Evolutionary conservation across 2,888 invertebrate genomes (phyloP), one percentile per base, ranked within the genome.

Genomic region (Tiliacea citrago): DNA sequence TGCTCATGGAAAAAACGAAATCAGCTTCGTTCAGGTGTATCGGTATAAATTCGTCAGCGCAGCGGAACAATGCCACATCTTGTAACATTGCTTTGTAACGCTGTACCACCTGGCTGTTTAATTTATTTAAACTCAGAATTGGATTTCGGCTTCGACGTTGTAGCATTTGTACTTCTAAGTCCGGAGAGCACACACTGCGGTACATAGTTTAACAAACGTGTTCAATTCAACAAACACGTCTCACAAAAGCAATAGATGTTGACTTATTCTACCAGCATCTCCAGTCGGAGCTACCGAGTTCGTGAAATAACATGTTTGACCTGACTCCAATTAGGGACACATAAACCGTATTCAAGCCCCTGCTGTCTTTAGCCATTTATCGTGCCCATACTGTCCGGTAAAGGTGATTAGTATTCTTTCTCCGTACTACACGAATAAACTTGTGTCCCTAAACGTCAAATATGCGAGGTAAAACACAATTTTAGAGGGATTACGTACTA

Each of bases 381-480:
- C 61, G 70, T 71, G 67, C 67, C 60, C 62, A 65, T 77, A 75
- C 73, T 81, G 72, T 74, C 73, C 67, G 57, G 21, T 57, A 67
- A 68, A 63, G 49, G 51, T 62, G 67, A 79, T 87, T 87, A 84
- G 84, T 87, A 87, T 87, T 87, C 87, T 80, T 79, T 76, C 57
- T 69, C 45, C 79, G 80, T 83, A 47, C 70, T 57, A 65, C 65
- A 71, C 58, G 81, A 74, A 80, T 83, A 81, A 81, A 77, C 77
- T 83, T 66, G 71, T 75, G 71, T 75, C 75, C 79, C 75, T 73
- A 84, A 82, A 86, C 63, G 78, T 86, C 82, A 83, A 83, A 86
- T 74, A 76, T 79, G 62, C n/a, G 73, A 65, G 58, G 73, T 75
- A 81, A 84, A 84, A 83, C 79, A 85, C 83, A 77, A 82, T 83